Conservation (phyloP, 2,113 vertebrate species). For the Caracal caracal region DNA sequence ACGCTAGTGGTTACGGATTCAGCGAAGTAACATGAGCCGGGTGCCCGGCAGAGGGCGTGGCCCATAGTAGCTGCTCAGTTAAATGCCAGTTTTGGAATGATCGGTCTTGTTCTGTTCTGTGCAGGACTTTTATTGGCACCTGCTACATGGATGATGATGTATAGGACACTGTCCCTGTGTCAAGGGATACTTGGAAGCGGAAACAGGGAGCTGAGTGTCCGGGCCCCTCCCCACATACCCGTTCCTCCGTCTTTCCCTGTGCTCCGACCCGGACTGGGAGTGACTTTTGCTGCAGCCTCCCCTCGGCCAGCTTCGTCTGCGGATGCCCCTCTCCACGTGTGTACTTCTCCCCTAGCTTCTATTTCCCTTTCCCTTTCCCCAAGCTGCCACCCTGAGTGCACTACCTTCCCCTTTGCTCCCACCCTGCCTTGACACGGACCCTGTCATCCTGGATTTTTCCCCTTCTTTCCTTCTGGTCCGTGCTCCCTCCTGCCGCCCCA, state of each 20-base stretch:
- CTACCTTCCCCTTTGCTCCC: background rate
- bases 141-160: accelerated
- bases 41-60: background rate
- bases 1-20: accelerated
- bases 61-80: too few species aligned
- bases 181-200: background rate
- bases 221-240: accelerated
- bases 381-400: background rate
- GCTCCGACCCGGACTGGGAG: accelerated
- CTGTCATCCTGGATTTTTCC: background rate
- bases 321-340: accelerated
- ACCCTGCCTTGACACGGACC: accelerated
- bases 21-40: accelerated
- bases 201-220: accelerated
- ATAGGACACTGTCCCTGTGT: accelerated
- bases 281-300: accelerated
- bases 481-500: accelerated
- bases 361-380: background rate
- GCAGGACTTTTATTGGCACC: background rate
- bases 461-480: background rate
- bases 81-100: background rate
- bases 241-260: too few species aligned
- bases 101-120: accelerated
- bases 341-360: accelerated
- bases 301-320: background rate